phyloP scores from a whole-genome alignment of 2,888 invertebrate genomes.

The Malthinus flaveolus region DNA sequence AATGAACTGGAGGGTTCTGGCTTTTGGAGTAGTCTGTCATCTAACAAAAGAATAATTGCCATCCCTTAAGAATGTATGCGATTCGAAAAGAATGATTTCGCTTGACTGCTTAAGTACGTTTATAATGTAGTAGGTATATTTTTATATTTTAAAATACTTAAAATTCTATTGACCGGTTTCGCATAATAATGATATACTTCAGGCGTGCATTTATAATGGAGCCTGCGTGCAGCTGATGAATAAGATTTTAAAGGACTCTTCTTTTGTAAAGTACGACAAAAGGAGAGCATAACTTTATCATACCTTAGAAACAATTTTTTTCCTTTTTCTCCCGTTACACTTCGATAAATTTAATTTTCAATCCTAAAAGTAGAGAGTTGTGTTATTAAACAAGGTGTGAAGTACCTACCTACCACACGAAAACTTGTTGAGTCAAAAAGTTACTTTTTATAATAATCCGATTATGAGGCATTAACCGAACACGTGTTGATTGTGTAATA shows the following conservation, averaged over 20 bases:
- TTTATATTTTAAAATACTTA: slow-evolving; percentile 37
- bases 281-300: slow-evolving; percentile 1
- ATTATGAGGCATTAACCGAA: background rate
- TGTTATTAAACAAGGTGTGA: background rate
- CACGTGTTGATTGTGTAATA: slow-evolving; percentile 6
- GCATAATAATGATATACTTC: slow-evolving; percentile 12
- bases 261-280: slow-evolving; percentile 6
- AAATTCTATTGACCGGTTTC: slow-evolving; percentile 39
- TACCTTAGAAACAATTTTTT: background rate
- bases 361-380: too few relatives aligned
- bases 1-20: slow-evolving; percentile 39
- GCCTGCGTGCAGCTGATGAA: slow-evolving; percentile 1
- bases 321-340: too few relatives aligned
- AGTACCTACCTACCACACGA: too few relatives aligned
- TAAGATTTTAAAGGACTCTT: slow-evolving; percentile 11
- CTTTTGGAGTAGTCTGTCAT: slow-evolving; percentile 43
- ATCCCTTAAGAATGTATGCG: slow-evolving; percentile 36
- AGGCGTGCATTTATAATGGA: slow-evolving; percentile 6
- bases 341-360: too few relatives aligned
- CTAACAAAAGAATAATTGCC: slow-evolving; percentile 46
- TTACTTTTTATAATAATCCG: slow-evolving; percentile 5
- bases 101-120: slow-evolving; percentile 38
- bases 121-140: too few relatives aligned
- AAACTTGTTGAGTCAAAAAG: slow-evolving; percentile 4
- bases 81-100: slow-evolving; percentile 47